A percentile compares a stretch with the other conserved stretches of the same genome.
These are phyloP conservation scores for Phataginus tetradactyla DNA, from an alignment of 2,797 vertebrate genomes.

Conservation along the genomic window DNA sequence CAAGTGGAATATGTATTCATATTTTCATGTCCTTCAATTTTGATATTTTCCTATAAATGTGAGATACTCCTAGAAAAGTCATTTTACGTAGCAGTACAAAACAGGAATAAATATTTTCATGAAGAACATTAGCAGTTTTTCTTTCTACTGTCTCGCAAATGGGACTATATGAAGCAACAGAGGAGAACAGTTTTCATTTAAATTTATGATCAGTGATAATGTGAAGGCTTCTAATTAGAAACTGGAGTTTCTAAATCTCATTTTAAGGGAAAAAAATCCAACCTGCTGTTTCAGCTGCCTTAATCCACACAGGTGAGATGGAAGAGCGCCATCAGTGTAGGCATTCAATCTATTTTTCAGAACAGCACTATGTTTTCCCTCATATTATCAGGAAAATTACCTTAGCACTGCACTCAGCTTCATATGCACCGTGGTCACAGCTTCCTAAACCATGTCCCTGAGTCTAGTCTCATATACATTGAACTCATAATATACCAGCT, in stretches of 20 bases:
- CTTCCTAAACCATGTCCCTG: not conserved
- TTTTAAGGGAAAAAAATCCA: not conserved
- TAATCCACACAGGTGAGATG: not conserved
- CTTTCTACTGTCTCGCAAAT: not conserved
- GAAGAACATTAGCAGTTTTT: not conserved
- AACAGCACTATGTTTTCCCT: not conserved
- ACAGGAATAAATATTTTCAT: not conserved
- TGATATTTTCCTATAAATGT: not conserved
- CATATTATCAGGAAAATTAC: not conserved
- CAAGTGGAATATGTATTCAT: not conserved
- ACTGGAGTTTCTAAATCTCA: not conserved
- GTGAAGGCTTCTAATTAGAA: not conserved
- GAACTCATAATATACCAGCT: not conserved
- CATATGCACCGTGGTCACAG: not conserved
- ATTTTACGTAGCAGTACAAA: not conserved
- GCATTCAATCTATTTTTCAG: not conserved
- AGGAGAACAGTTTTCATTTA: not conserved
- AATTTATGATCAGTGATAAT: not conserved
- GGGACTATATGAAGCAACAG: not conserved
- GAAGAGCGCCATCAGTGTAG: not conserved
- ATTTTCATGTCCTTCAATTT: not conserved
- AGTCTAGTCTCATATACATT: not conserved
- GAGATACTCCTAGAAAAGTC: not conserved
- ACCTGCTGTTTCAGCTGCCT: not conserved
- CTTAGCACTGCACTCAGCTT: not conserved